phyloP scores from a whole-genome alignment of 2,888 invertebrate species.

The Rotaria macrura region DNA sequence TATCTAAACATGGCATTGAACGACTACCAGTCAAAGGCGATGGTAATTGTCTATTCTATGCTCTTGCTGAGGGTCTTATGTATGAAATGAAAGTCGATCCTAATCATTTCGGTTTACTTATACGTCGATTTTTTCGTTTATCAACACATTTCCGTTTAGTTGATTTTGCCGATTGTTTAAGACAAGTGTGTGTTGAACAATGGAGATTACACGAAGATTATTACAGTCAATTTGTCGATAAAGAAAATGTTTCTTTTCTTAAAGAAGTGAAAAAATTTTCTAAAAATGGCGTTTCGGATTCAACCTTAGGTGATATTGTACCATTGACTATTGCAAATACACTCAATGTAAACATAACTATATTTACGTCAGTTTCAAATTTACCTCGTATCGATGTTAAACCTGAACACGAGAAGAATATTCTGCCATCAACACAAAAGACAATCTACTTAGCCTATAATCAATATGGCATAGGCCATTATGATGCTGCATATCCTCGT shows the following conservation, averaged over 20 bases:
- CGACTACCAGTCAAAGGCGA: not conserved
- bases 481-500: slow-evolving; percentile 4
- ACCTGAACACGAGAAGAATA: not conserved
- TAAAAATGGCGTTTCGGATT: not conserved
- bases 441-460: not conserved
- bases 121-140: not conserved
- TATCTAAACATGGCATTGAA: not conserved
- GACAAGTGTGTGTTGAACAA: not conserved
- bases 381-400: not conserved
- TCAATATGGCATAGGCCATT: not conserved
- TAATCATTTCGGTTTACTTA: not conserved
- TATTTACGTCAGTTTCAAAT: not conserved
- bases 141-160: not conserved
- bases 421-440: not conserved
- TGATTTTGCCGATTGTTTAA: not conserved
- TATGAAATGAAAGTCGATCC: not conserved
- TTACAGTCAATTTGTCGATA: not conserved
- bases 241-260: not conserved
- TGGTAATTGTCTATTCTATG: slow-evolving; percentile 4
- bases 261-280: slow-evolving; percentile 15
- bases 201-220: not conserved
- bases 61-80: not conserved
- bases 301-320: not conserved
- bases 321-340: not conserved
- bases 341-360: not conserved